Base-by-base conservation (phyloP, 2,113 vertebrate species). In the Sapayoa aenigma region DNA sequence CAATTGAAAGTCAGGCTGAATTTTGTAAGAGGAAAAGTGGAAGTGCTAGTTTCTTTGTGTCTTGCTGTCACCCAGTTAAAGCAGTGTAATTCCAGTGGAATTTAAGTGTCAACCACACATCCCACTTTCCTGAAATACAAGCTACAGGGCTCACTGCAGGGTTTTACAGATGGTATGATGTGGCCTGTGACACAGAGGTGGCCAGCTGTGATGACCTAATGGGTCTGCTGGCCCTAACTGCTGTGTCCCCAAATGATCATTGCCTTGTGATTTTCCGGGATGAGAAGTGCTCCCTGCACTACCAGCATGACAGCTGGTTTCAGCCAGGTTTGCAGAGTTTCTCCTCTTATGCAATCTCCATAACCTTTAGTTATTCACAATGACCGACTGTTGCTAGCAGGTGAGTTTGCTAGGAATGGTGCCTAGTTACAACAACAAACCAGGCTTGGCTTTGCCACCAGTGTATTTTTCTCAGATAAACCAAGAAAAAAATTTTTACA, bases 341-440 rank as follows among this genome's bases (percentile, higher is more conserved):
- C 84, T 80, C 42, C 7, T 83, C 94, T 96, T 94, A 55, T 66
- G 94, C 87, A 95, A 95, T 28, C 27, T 14, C 55, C 46, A 47
- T 35, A 47, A 47, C 46, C 44, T 47, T 22, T 44, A 80, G 44
- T 44, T 80, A 67, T 69, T 88, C 66, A 63, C 71, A 59, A 19
- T 28, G 65, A n/a, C 82, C 4, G 21, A 76, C 65, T 35, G 53
- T 6, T 2, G 69, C 83, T 27, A 66, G 73, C 77, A 67, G 81
- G 49, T 0, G 3, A 84, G 75, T 91, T 88, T 87, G 89, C 82
- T 65, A 50, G 73, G 86, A 72, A 46, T 0, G 1, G 84, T 79
- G 93, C 93, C 84, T 91, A 11, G 65, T 73, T 84, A 95, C 90
- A 90, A 55, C 35, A 95, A 84, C 93, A 91, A 90, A 81, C 68